phyloP scores from a whole-genome alignment of 2,113 vertebrate genomes.

The Rhodinocichla rosea region DNA sequence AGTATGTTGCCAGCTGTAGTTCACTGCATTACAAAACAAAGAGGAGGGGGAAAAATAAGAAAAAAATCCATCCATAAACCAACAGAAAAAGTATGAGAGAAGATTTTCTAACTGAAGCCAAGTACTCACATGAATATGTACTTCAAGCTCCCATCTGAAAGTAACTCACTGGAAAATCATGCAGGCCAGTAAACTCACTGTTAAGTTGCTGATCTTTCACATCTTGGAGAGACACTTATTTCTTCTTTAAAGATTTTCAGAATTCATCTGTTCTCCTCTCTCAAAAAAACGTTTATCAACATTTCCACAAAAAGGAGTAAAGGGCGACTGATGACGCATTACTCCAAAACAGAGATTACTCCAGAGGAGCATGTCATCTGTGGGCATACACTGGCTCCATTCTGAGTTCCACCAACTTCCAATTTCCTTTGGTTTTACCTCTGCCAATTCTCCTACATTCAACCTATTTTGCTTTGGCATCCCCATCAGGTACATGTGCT shows the following conservation, averaged over 20 bases:
- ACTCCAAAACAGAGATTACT: not conserved
- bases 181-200: not conserved
- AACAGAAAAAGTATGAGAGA: not conserved
- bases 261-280: not conserved
- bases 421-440: not conserved
- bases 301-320: not conserved
- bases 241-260: not conserved
- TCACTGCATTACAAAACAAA: not conserved
- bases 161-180: not conserved
- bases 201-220: not conserved
- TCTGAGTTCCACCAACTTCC: not conserved
- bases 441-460: not conserved
- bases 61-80: not conserved
- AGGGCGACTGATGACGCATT: not conserved
- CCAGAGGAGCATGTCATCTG: not conserved
- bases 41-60: fast-evolving
- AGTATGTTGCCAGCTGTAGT: not conserved
- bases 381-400: not conserved
- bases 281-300: not conserved
- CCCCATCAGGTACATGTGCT: too few relatives aligned
- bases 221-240: not conserved
- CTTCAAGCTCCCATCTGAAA: not conserved
- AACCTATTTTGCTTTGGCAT: not conserved
- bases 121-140: not conserved
- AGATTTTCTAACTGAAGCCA: not conserved